Percentiles rank a stretch among this genome's conserved stretches.
These are phyloP conservation scores for Forbesichthys agassizii DNA, from an alignment of 2,113 vertebrate species.

Conservation along the genomic window DNA sequence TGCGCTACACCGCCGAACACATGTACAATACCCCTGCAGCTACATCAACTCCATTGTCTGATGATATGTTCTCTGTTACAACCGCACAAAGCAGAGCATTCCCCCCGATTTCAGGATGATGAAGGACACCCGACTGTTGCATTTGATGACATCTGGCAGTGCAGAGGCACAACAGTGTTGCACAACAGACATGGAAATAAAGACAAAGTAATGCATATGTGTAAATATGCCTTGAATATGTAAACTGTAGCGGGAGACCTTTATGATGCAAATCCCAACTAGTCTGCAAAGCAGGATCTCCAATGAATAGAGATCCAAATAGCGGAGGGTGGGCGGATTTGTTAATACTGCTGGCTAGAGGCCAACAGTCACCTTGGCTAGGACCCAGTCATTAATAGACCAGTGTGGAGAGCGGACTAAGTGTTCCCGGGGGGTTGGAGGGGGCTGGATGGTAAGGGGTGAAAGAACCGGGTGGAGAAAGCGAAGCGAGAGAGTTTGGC, in stretches of 20 bases:
- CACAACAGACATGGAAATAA: conserved; percentile 38
- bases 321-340: conserved; percentile 7
- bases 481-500: background rate
- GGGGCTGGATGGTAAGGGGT: background rate
- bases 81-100: conserved; percentile 39
- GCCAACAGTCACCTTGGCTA: conserved; percentile 56
- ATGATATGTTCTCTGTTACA: conserved; percentile 53
- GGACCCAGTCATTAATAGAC: conserved; percentile 52
- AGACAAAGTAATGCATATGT: conserved; percentile 21
- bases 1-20: conserved; percentile 34
- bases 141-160: conserved; percentile 43
- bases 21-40: conserved; percentile 51
- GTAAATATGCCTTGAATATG: conserved; percentile 48
- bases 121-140: conserved; percentile 43
- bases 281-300: conserved; percentile 20
- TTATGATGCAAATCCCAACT: conserved; percentile 40
- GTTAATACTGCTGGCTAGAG: conserved; percentile 44
- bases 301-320: background rate
- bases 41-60: conserved; percentile 41
- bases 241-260: conserved; percentile 25
- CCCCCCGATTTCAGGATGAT: conserved; percentile 24
- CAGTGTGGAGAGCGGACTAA: conserved; percentile 62
- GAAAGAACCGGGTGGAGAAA: background rate
- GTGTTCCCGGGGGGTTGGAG: conserved; percentile 49
- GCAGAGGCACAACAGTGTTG: conserved; percentile 26